Percentiles rank a stretch among this genome's conserved stretches.
Evolutionary conservation across 2,888 invertebrate genomes (phyloP).

Genomic region (Clunio marinus): DNA sequence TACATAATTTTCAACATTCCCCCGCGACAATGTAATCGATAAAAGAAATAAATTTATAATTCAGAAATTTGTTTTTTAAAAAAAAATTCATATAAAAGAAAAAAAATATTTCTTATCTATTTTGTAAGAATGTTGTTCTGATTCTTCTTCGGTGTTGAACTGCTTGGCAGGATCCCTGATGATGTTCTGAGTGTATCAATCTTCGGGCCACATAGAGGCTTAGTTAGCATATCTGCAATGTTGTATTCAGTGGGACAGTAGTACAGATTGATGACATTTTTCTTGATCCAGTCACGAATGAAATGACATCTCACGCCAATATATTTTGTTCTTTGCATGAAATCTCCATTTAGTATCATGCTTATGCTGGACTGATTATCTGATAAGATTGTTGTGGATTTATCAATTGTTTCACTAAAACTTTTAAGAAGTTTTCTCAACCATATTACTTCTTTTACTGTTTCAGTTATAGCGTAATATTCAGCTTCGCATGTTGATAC

Average conservation of each 20-base stretch:
- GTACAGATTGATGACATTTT: background rate
- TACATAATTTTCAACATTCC: no score
- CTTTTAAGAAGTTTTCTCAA: constrained; percentile 19
- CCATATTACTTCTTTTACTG: constrained; percentile 42
- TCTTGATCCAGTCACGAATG: background rate
- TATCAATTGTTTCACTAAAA: background rate
- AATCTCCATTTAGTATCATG: background rate
- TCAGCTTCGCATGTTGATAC: constrained; percentile 41
- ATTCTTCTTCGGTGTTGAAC: no score
- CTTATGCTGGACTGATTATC: background rate
- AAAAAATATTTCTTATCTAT: no score
- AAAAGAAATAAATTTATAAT: no score
- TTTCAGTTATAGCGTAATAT: constrained; percentile 41
- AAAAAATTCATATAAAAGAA: no score
- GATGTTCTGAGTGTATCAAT: background rate
- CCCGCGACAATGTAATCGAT: no score
- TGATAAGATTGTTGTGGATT: background rate
- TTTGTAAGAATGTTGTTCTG: no score
- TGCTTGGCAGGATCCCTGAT: no score
- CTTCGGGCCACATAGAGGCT: background rate
- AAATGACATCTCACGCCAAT: background rate
- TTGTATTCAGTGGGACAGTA: background rate
- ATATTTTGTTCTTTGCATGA: background rate
- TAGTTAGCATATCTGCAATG: background rate
- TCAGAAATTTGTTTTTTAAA: no score